Percentiles rank a stretch among this genome's conserved stretches.
phyloP scores from a whole-genome alignment of 1,140 invertebrate species.

The Scaptodrosophila lebanonensis region DNA sequence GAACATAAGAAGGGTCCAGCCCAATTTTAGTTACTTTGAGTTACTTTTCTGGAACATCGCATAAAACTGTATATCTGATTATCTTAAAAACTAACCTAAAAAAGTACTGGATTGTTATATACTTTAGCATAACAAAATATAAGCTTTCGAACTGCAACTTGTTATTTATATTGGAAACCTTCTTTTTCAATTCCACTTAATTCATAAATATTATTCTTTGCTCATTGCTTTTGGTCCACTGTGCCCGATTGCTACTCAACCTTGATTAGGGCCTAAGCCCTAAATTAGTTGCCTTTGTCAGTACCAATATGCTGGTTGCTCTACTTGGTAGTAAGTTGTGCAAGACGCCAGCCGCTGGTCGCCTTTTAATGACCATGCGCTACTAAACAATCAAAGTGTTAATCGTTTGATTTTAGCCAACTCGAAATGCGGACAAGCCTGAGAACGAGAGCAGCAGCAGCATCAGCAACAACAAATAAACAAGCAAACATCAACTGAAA shows the following conservation, averaged over 20 bases:
- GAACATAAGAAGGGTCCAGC: too few relatives aligned
- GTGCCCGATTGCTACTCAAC: constrained; percentile 57
- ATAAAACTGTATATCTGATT: too few relatives aligned
- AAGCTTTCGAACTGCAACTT: too few relatives aligned
- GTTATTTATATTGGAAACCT: too few relatives aligned
- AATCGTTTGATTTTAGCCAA: constrained; percentile 55
- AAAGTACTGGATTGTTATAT: too few relatives aligned
- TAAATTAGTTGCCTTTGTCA: constrained; percentile 59
- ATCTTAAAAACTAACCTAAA: too few relatives aligned
- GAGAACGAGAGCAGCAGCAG: constrained; percentile 25
- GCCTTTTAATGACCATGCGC: constrained; percentile 41
- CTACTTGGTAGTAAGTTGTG: not conserved
- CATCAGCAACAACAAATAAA: not conserved
- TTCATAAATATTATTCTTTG: too few relatives aligned
- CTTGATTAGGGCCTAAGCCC: constrained; percentile 71
- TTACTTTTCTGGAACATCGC: too few relatives aligned
- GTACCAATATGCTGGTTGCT: constrained; percentile 4
- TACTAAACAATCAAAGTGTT: constrained; percentile 51
- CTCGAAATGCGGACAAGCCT: constrained; percentile 49
- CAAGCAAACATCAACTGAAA: constrained; percentile 8
- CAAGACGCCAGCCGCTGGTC: not conserved
- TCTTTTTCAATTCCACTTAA: too few relatives aligned
- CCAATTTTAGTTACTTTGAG: too few relatives aligned
- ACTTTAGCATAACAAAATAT: too few relatives aligned
- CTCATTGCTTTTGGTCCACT: too few relatives aligned